phyloP scores from a whole-genome alignment of 23 tunicate genomes.

The Trididemnum nubilum region DNA sequence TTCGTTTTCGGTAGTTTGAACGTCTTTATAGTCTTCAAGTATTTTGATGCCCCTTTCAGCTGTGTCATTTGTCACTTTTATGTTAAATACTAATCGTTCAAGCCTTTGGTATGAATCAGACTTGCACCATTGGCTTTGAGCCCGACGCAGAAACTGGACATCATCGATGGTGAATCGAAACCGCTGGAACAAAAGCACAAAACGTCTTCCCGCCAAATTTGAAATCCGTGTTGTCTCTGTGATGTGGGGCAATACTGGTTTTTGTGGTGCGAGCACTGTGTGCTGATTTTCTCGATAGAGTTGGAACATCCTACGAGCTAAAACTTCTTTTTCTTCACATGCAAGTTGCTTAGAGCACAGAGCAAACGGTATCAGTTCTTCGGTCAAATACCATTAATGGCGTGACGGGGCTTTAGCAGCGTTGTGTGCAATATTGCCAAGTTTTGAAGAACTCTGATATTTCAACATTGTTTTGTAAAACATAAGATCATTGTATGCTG shows the following conservation, averaged over 20 bases:
- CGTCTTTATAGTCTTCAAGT: not conserved
- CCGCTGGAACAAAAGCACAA: not conserved
- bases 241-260: not conserved
- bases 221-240: not conserved
- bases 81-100: not conserved
- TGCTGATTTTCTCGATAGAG: not conserved
- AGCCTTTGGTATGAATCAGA: not conserved
- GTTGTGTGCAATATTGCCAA: not conserved
- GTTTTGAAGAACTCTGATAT: not conserved
- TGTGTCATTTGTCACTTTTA: not conserved
- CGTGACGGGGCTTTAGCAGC: not conserved
- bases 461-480: not conserved
- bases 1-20: not conserved
- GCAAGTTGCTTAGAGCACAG: not conserved
- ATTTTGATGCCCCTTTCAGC: not conserved
- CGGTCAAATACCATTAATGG: not conserved
- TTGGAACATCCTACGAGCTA: not conserved
- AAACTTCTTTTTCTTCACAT: not conserved
- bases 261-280: not conserved
- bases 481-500: not conserved
- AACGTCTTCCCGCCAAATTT: not conserved
- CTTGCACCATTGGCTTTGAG: not conserved
- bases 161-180: not conserved
- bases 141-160: not conserved
- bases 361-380: not conserved